phyloP scores from a whole-genome alignment of 2,113 vertebrate species.

The Alethe diademata region DNA sequence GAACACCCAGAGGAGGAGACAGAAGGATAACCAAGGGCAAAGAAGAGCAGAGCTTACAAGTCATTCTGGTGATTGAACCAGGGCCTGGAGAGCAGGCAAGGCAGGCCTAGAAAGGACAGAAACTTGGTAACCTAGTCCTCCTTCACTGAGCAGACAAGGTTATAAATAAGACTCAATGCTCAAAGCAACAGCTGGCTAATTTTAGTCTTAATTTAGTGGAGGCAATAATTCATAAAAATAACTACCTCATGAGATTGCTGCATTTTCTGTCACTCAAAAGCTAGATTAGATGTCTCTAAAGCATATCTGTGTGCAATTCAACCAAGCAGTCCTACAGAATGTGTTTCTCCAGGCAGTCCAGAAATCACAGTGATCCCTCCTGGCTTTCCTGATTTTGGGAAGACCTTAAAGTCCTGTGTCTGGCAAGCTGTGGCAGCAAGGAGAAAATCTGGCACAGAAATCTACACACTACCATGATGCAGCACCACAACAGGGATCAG shows the following conservation, averaged over 20 bases:
- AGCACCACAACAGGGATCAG: neutral
- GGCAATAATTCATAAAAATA: neutral
- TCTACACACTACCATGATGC: rapidly evolving
- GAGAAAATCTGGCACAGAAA: neutral
- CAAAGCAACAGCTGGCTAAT: neutral
- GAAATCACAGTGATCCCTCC: neutral
- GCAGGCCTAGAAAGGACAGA: neutral
- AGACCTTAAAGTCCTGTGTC: neutral
- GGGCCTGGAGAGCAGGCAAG: neutral
- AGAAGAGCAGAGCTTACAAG: neutral
- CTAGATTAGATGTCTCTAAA: neutral
- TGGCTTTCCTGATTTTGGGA: neutral
- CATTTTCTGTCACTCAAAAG: neutral
- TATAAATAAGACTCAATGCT: neutral
- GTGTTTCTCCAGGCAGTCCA: neutral
- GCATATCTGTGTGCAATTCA: neutral
- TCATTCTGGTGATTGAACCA: neutral
- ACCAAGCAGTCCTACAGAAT: neutral
- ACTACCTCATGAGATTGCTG: neutral
- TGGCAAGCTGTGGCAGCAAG: neutral
- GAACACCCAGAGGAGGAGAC: neutral
- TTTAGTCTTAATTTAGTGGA: neutral
- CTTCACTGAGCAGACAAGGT: neutral
- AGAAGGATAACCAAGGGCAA: neutral
- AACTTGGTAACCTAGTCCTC: neutral